Evolutionary conservation across 2,113 vertebrate species (phyloP), one percentile per base, ranked within the genome.

Genomic region (Nansenia antarctica): DNA sequence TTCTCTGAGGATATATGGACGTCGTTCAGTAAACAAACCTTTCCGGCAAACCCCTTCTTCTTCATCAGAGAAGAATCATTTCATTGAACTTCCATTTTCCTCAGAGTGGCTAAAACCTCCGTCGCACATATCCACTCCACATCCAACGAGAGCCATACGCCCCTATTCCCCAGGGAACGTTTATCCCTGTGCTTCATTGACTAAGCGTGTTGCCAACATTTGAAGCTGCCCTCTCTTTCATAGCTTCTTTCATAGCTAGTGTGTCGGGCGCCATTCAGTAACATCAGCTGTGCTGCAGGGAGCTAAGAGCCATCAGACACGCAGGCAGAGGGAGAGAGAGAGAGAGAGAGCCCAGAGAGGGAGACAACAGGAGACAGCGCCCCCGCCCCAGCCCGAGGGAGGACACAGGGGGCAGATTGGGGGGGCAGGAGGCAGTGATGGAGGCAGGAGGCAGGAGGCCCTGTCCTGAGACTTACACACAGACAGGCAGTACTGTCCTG

Each of bases 391-490:
- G 77, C 64, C 61, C 63, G 65, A 72, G 34, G 18, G 69, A 71
- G 18, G 69, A 71, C n/a, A 5, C 70, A 77, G 79, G 69, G 71
- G 12, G 65, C 72, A 60, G 76, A 61, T 66, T 47, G 0, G 11
- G 26, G 49, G 62, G n/a, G n/a, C n/a, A n/a, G n/a, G n/a, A n/a
- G n/a, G n/a, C n/a, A n/a, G n/a, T n/a, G n/a, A n/a, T n/a, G 29
- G 65, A 29, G 34, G 81, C 73, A 67, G 66, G 55, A 31, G 58
- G 62, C 18, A 35, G 45, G 30, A 11, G 2, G 15, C 70, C 55
- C 39, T 3, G 53, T 58, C 76, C 74, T 20, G 29, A 62, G 66
- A 91, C 69, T 72, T 72, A 72, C 69, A 64, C 53, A 64, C 22
- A 30, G 30, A 57, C 18, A 37, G 57, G 22, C 30, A 22, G 42